These are phyloP conservation scores for Bujurquina vittata DNA, from an alignment of 2,113 vertebrate species.

Conservation along the genomic window DNA sequence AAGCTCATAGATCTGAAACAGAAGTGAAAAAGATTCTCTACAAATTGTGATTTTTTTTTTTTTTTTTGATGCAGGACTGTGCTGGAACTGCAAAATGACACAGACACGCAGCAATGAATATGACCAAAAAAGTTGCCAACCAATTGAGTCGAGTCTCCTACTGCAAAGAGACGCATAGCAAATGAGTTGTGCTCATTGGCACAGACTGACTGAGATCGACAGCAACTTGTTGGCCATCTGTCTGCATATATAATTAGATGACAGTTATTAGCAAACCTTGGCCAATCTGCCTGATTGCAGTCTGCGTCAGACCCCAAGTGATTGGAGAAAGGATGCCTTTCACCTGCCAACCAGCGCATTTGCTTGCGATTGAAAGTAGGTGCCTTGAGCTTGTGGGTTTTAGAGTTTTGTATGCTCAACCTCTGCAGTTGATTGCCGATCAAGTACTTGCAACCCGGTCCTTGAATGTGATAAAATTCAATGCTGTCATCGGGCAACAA, in stretches of 20 bases:
- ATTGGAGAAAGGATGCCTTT: background rate
- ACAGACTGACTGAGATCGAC: background rate
- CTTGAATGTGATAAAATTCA: background rate
- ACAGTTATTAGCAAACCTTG: background rate
- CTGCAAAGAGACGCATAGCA: background rate
- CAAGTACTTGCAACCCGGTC: background rate
- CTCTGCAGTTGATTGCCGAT: accelerated
- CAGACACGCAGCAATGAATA: background rate
- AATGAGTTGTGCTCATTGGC: background rate
- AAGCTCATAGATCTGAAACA: background rate
- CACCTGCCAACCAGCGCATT: background rate
- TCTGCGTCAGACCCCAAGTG: accelerated
- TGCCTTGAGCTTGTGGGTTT: too few relatives aligned
- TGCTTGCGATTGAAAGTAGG: too few relatives aligned
- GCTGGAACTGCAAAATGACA: background rate
- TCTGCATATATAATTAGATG: background rate
- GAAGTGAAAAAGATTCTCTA: too few relatives aligned
- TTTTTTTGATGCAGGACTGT: too few relatives aligned
- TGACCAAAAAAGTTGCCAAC: background rate
- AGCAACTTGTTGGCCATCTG: too few relatives aligned
- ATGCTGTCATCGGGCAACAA: background rate
- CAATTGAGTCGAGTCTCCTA: background rate
- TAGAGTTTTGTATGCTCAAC: background rate
- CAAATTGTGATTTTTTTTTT: too few relatives aligned
- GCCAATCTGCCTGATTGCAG: background rate